These are phyloP conservation scores for Condylostylus longicornis DNA, from an alignment of 1,140 invertebrate genomes.

Conservation along the genomic window DNA sequence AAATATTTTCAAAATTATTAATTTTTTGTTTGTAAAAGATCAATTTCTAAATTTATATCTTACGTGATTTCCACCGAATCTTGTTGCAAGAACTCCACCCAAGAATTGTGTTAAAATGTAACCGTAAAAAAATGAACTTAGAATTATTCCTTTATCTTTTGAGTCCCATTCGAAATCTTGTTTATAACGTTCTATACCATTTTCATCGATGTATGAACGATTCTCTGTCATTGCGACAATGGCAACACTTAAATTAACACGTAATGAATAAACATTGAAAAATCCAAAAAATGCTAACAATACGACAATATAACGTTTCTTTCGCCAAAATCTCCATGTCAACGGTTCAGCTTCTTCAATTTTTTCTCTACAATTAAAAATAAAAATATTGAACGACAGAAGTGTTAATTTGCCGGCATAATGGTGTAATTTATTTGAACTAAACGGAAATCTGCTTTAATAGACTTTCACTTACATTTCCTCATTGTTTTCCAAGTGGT, in stretches of 20 bases:
- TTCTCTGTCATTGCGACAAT: conserved; percentile 75
- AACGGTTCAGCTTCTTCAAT: conserved; percentile 33
- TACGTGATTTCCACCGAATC: conserved; percentile 53
- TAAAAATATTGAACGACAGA: too few relatives aligned
- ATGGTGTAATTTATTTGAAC: too few relatives aligned
- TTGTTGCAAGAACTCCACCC: conserved; percentile 56
- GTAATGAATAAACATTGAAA: conserved; percentile 70
- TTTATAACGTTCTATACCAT: conserved; percentile 38
- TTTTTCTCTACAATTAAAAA: conserved; percentile 33
- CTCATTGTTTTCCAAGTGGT: too few relatives aligned
- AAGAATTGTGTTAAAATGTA: conserved; percentile 58
- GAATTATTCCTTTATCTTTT: conserved; percentile 58
- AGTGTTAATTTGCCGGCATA: too few relatives aligned
- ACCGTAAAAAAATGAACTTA: conserved; percentile 79
- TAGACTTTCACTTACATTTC: too few relatives aligned
- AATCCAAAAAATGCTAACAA: conserved; percentile 74
- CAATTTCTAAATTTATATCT: conserved; percentile 27
- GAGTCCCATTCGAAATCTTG: conserved; percentile 70
- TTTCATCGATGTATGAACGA: conserved; percentile 37
- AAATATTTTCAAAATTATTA: too few relatives aligned
- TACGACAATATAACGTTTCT: conserved; percentile 54
- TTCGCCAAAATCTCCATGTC: conserved; percentile 53
- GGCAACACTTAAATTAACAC: conserved; percentile 78
- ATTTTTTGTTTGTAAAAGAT: too few relatives aligned
- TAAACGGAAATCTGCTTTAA: too few relatives aligned